phyloP scores from a whole-genome alignment of 37 sponge, comb jelly and placozoan species.

The Ephydatia muelleri region DNA sequence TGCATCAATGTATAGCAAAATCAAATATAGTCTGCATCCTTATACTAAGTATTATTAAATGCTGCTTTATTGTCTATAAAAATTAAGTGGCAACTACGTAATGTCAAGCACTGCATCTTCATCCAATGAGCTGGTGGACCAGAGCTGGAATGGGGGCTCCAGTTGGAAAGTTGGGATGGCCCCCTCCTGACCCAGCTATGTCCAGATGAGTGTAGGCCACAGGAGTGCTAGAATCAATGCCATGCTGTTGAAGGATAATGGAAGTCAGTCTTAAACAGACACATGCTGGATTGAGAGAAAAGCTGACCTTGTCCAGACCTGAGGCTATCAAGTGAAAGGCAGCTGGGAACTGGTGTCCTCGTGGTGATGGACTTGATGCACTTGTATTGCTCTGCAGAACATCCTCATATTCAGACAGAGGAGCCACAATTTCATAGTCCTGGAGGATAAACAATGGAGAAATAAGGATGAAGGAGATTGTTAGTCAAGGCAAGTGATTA shows the following conservation, averaged over 20 bases:
- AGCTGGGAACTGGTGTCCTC: conserved; percentile 70
- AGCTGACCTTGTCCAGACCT: not conserved
- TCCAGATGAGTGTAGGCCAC: not conserved
- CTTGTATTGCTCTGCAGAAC: conserved; percentile 46
- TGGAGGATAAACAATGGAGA: not conserved
- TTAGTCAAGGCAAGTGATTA: no score
- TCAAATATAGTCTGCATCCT: no score
- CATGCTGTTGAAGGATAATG: not conserved
- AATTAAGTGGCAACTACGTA: no score
- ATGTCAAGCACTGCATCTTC: no score
- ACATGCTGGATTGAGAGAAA: conserved; percentile 20
- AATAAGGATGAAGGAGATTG: not conserved
- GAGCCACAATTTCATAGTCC: conserved; percentile 61
- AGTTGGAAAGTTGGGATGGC: conserved; percentile 33
- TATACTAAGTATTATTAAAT: no score
- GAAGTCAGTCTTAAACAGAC: not conserved
- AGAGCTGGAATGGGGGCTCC: conserved; percentile 44
- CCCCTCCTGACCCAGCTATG: conserved; percentile 44
- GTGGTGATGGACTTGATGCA: conserved; percentile 44
- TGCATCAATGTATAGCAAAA: no score
- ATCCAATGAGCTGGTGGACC: conserved; percentile 12
- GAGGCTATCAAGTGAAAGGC: conserved; percentile 49
- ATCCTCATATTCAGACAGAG: conserved; percentile 45
- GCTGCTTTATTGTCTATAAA: not conserved
- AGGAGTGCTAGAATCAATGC: not conserved